Base-by-base conservation (phyloP, 2,797 vertebrate species). In the Hybognathus amarus region DNA sequence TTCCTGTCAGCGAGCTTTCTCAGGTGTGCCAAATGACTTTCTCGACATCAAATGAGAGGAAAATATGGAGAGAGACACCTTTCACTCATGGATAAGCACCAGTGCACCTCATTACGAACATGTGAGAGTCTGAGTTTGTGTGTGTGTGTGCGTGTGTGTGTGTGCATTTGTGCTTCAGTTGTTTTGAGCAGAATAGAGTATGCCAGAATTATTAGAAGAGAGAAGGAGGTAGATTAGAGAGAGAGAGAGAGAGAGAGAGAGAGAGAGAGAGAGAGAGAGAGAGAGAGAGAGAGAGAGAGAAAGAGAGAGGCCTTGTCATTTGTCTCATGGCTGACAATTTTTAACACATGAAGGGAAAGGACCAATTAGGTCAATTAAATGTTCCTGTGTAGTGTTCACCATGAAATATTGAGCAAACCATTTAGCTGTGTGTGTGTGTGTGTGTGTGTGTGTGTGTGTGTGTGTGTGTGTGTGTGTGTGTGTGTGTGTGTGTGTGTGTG, bases 311-410 rank as follows among this genome's bases (percentile, higher is more conserved):
- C 15, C 38, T 76, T 77, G 59, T 74, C 59, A 75, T 79, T 84
- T 79, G 45, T 84, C 45, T 88, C 69, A 84, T 36, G 38, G 75
- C 59, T 56, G 83, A 80, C 54, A 66, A 67, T 73, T 78, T 79
- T 36, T 79, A 27, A 75, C n/a, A 50, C 33, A 24, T 85, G 85
- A 74, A 84, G 69, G 87, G 83, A 88, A 82, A 69, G 66, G 84
- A 66, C 67, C 68, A 86, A 89, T 89, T 89, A 84, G 68, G 52
- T 77, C 83, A 83, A 85, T 86, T 84, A 86, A 87, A 83, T 56
- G 61, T 56, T 86, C n/a, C 24, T 85, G 77, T 86, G 79, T 73
- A 84, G 76, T 79, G 75, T 84, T 82, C 63, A 52, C 38, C 79
- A 52, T 80, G 75, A 71, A 82, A 71, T 86, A 67, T 85, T 85